Base-by-base conservation (phyloP, 2,113 vertebrate species). In the Ellobius talpinus region DNA sequence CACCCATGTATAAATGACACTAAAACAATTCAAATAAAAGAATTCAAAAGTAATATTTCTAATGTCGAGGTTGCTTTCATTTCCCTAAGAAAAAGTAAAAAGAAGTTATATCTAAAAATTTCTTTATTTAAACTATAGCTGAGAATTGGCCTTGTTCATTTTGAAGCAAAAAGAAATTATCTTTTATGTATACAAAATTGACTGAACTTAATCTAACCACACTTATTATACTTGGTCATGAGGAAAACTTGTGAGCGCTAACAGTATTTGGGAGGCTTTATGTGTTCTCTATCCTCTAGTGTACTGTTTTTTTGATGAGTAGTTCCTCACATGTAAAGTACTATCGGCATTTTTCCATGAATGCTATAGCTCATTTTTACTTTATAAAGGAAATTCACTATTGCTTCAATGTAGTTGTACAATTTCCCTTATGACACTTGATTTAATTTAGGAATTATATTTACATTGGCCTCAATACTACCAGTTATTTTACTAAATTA, bases 11-110 rank as follows among this genome's bases (percentile, higher is more conserved):
- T 86, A 89, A 89, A 86, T 19, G 68, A 93, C 92, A 94, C 58
- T 74, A 78, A 92, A 82, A 89, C 47, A 82, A 93, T 17, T 81
- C 24, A 74, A 85, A 87, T 50, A 82, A 81, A 93, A 92, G 66
- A 66, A 21, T 79, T 92, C 36, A 91, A 95, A 89, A 91, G 89
- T 92, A 91, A 33, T 47, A 89, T 87, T 87, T 55, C 52, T 70
- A 86, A 78, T 65, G 45, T 73, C 86, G 76, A 95, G 13, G 11
- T 11, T 87, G 29, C 3, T 87, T 93, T 95, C 24, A 89, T 16
- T 73, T 94, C 66, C 23, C 70, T 45, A 72, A 88, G 29, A 50
- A 82, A 47, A 11, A 84, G 2, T 45, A 87, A 47, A n/a, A 89
- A 90, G 39, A 91, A 90, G 36, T 19, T 7, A 63, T 77, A 84